phyloP scores from a whole-genome alignment of 1,140 invertebrate species.

The Lasioglossum albipes region DNA sequence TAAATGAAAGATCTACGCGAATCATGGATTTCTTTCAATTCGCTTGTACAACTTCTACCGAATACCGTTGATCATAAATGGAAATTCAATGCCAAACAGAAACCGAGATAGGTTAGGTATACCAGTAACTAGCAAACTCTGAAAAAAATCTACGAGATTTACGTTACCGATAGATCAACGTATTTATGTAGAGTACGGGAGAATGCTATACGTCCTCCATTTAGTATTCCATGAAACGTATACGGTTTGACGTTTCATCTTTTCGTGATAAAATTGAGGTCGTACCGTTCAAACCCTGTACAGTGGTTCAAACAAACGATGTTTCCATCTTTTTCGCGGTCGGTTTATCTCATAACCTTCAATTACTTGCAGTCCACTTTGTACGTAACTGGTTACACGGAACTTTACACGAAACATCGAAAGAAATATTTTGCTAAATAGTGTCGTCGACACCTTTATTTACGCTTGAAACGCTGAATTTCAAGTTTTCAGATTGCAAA shows the following conservation, averaged over 20 bases:
- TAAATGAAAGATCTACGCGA: neutral
- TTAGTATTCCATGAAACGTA: neutral
- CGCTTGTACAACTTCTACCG: neutral
- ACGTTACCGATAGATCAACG: neutral
- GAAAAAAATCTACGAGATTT: neutral
- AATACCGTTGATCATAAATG: neutral
- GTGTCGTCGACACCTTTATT: no score
- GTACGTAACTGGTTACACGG: no score
- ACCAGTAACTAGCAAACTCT: neutral
- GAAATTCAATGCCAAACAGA: neutral
- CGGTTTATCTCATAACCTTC: neutral
- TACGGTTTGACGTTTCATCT: neutral
- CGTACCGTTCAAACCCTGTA: no score
- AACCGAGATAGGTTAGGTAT: slow-evolving; percentile 11
- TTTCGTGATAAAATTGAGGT: neutral
- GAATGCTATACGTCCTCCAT: neutral
- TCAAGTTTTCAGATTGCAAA: no score
- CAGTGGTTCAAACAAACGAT: neutral
- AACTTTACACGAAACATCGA: no score
- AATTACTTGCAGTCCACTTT: no score
- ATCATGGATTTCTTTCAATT: neutral
- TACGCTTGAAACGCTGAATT: no score
- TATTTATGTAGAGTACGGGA: neutral
- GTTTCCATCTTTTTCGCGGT: neutral
- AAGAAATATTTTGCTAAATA: no score